phyloP scores from a whole-genome alignment of 2,113 vertebrate species.

The Holacanthus passer region DNA sequence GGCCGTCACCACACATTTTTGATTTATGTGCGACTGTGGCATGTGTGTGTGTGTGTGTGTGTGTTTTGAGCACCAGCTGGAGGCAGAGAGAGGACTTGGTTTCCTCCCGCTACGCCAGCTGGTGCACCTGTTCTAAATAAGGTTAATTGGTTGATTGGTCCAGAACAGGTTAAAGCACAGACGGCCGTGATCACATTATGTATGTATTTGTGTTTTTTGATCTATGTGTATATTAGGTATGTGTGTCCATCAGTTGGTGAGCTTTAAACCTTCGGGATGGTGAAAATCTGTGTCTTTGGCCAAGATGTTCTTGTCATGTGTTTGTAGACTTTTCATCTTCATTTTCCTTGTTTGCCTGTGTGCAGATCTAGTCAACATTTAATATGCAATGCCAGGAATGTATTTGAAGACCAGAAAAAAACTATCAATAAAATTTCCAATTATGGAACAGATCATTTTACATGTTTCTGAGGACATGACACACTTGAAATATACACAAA shows the following conservation, averaged over 20 bases:
- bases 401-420: neutral
- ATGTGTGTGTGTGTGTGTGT: constrained; percentile 10
- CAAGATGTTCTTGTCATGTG: neutral
- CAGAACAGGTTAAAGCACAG: constrained; percentile 62
- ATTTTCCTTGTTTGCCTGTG: constrained; percentile 5
- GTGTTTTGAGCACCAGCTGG: constrained; percentile 63
- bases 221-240: constrained; percentile 3
- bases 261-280: neutral
- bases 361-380: neutral
- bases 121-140: constrained; percentile 68
- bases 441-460: neutral
- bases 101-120: constrained; percentile 50
- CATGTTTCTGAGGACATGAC: neutral
- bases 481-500: neutral
- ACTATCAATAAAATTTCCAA: neutral
- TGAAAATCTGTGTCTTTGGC: neutral
- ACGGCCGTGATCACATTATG: constrained; percentile 33
- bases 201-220: neutral
- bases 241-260: neutral
- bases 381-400: neutral
- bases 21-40: constrained; percentile 27
- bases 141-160: constrained; percentile 66
- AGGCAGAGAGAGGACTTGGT: constrained; percentile 30
- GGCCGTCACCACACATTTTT: constrained; percentile 7
- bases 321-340: neutral